Evolutionary conservation across 2,888 invertebrate genomes (phyloP).

Genomic region (Dascillus cervinus): DNA sequence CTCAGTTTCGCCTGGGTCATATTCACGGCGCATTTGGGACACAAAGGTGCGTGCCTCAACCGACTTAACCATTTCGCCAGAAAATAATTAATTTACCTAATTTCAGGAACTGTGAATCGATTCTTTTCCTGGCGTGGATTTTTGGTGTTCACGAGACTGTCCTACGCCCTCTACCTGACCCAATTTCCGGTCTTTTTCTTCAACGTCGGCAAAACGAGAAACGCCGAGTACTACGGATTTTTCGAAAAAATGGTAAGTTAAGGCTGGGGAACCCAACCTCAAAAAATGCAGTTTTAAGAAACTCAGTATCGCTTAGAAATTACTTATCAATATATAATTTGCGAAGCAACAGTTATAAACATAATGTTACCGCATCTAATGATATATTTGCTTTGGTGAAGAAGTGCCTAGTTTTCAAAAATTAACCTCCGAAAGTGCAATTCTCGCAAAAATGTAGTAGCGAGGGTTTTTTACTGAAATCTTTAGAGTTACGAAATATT

Average conservation of each 20-base stretch:
- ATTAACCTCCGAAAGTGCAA: too few species aligned
- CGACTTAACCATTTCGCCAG: background rate
- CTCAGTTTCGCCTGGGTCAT: slow-evolving; percentile 60
- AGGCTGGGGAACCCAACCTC: slow-evolving; percentile 7
- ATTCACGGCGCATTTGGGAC: slow-evolving; percentile 54
- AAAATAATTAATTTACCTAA: background rate
- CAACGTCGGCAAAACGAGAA: slow-evolving; percentile 56
- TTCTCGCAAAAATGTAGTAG: too few species aligned
- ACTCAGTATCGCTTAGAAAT: too few species aligned
- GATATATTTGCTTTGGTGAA: too few species aligned
- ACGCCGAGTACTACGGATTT: slow-evolving; percentile 51
- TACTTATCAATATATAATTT: background rate
- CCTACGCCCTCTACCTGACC: slow-evolving; percentile 61
- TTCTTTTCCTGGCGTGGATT: slow-evolving; percentile 55
- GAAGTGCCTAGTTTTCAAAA: too few species aligned
- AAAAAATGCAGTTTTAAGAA: too few species aligned
- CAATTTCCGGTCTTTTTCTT: slow-evolving; percentile 67
- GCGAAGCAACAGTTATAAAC: too few species aligned
- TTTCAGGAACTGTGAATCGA: slow-evolving; percentile 12
- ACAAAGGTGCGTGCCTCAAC: slow-evolving; percentile 42
- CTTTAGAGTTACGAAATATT: too few species aligned
- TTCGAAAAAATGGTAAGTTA: slow-evolving; percentile 50
- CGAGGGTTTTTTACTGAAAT: too few species aligned
- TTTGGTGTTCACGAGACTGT: slow-evolving; percentile 57
- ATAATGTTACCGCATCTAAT: too few species aligned